These are phyloP conservation scores for Tichodroma muraria DNA, from an alignment of 2,113 vertebrate genomes.

Conservation along the genomic window DNA sequence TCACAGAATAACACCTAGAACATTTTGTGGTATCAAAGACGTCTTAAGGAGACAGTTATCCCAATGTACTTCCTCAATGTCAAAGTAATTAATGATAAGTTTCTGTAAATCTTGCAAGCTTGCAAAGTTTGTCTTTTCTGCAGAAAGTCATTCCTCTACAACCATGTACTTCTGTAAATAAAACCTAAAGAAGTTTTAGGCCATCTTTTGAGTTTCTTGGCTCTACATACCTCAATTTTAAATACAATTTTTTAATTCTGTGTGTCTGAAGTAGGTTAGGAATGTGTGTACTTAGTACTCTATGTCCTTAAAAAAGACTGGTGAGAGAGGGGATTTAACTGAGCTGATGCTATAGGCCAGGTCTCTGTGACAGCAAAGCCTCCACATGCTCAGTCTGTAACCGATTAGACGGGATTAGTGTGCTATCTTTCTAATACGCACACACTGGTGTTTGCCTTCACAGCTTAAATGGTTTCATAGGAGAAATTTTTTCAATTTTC, in stretches of 20 bases:
- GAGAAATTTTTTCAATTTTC: neutral
- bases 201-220: neutral
- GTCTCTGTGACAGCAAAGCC: neutral
- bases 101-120: neutral
- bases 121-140: neutral
- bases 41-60: neutral
- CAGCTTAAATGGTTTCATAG: neutral
- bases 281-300: neutral
- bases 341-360: neutral
- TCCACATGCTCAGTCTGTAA: neutral
- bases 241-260: neutral
- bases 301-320: neutral
- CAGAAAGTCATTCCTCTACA: neutral
- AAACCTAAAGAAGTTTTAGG: neutral
- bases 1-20: neutral
- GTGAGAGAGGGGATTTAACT: neutral
- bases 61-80: neutral
- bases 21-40: neutral
- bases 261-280: neutral
- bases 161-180: neutral
- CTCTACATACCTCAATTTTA: neutral
- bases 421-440: neutral
- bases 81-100: neutral
- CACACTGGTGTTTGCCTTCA: neutral
- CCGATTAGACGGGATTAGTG: neutral